A percentile compares a stretch with the other conserved stretches of the same genome.
These are phyloP conservation scores for Mechanitis messenoides DNA, from an alignment of 2,888 invertebrate species.

Conservation along the genomic window DNA sequence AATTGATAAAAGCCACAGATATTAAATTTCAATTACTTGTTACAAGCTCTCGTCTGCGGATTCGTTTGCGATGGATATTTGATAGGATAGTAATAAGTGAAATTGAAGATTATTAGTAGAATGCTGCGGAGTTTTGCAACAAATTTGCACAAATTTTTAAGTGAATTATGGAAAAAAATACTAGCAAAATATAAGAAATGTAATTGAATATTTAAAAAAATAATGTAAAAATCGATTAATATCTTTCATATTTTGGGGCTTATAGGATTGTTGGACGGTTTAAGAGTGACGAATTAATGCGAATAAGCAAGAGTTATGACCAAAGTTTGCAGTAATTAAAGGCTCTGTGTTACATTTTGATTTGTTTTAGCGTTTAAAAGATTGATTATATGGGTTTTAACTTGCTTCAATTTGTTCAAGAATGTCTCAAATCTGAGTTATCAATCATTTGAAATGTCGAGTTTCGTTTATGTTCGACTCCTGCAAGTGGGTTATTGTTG, in stretches of 20 bases:
- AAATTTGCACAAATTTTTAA: neutral
- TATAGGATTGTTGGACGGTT: conserved; percentile 3
- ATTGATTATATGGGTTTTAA: neutral
- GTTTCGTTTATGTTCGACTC: too few relatives aligned
- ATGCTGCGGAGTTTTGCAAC: neutral
- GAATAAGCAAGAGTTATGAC: conserved; percentile 2
- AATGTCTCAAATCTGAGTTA: neutral
- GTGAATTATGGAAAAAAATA: neutral
- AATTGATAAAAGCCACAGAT: conserved; percentile 21
- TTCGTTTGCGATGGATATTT: neutral
- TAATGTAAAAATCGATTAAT: conserved; percentile 1
- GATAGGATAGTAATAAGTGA: neutral
- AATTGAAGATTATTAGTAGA: neutral
- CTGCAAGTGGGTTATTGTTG: too few relatives aligned
- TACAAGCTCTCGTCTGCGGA: conserved; percentile 5
- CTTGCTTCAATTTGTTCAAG: neutral
- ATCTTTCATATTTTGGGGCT: conserved; percentile 1
- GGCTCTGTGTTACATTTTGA: neutral
- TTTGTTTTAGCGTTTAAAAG: conserved; percentile 2
- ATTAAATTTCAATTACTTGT: conserved; percentile 20
- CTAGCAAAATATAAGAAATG: neutral
- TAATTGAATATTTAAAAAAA: neutral
- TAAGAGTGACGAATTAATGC: conserved; percentile 6
- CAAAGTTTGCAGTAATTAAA: conserved; percentile 1
- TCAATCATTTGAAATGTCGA: too few relatives aligned